phyloP scores from a whole-genome alignment of 2,888 invertebrate genomes.

The Idaea aversata region DNA sequence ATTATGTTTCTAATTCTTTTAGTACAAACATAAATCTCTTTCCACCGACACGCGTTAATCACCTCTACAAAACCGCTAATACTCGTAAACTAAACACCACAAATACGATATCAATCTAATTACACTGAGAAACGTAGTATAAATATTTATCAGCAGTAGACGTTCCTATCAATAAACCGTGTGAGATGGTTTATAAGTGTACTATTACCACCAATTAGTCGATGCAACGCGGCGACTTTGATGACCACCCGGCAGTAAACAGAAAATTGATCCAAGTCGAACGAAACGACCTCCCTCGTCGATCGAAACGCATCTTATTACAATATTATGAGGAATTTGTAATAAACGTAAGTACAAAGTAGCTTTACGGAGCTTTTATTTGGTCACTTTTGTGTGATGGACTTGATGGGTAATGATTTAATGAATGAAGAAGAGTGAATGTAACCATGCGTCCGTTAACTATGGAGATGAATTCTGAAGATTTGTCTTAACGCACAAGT shows the following conservation, averaged over 20 bases:
- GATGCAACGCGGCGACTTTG: slow-evolving; percentile 63
- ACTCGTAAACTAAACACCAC: slow-evolving; percentile 1
- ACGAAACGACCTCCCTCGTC: slow-evolving; percentile 54
- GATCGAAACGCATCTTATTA: slow-evolving; percentile 40
- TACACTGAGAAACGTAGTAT: slow-evolving; percentile 16
- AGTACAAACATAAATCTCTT: not conserved
- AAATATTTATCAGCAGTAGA: slow-evolving; percentile 32
- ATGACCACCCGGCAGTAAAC: slow-evolving; percentile 65
- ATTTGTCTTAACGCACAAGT: not conserved
- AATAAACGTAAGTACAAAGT: slow-evolving; percentile 17
- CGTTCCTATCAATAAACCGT: slow-evolving; percentile 39
- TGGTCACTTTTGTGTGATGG: not conserved
- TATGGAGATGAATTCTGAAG: not conserved
- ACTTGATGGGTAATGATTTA: not conserved
- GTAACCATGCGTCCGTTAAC: not conserved
- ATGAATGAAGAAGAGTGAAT: not conserved
- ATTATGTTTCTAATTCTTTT: not conserved
- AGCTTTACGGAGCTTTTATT: slow-evolving; percentile 9
- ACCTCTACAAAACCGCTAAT: not conserved
- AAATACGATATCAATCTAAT: slow-evolving; percentile 26
- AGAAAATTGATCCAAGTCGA: slow-evolving; percentile 65
- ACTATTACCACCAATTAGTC: slow-evolving; percentile 75
- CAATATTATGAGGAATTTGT: slow-evolving; percentile 34
- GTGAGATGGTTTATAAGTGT: slow-evolving; percentile 48
- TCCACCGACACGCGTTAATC: not conserved